Evolutionary conservation across 2,797 vertebrate genomes (phyloP), one percentile per base, ranked within the genome.

Genomic region (Amniataba percoides): DNA sequence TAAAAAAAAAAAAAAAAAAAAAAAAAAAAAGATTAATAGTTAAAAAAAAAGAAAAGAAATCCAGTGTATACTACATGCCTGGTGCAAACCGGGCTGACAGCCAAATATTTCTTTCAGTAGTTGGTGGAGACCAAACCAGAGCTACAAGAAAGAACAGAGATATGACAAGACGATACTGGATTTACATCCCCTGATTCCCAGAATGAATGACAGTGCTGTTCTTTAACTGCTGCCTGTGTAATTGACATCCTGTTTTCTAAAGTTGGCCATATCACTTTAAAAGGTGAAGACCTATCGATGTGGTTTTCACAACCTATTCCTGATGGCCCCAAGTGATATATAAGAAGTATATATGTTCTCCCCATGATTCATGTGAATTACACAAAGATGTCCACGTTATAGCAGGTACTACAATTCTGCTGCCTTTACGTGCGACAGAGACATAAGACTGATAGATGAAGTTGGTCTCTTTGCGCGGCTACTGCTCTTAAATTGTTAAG

Each of bases 291-390:
- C 34, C 8, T 64, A 12, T 39, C 42, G 36, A 23, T 34, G 31
- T 8, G 46, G 51, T 25, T 42, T 72, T 60, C 39, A 64, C 42
- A 74, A 39, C 52, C 14, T 62, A 40, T 31, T 64, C 46, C 15
- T 4, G 1, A 21, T 39, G n/a, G 15, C 21, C 42, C 36, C 19
- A 25, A n/a, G n/a, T n/a, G n/a, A 46, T 13, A 14, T 58, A 21
- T 16, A 5, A 34, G n/a, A 14, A 58, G 21, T 71, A 67, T 56
- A 66, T 42, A 52, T 68, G 63, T 68, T 66, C 36, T 62, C 36
- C 42, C 53, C 36, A 45, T 56, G 27, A 40, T 27, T 52, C 27
- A 39, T 61, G 27, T 27, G 21, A 8, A 16, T 25, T 53, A 39
- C 8, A 25, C 23, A 39, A 21, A 65, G 18, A 49, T 63, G 11